Base-by-base conservation (phyloP, 2,113 vertebrate genomes). In the Paramormyrops kingsleyae region DNA sequence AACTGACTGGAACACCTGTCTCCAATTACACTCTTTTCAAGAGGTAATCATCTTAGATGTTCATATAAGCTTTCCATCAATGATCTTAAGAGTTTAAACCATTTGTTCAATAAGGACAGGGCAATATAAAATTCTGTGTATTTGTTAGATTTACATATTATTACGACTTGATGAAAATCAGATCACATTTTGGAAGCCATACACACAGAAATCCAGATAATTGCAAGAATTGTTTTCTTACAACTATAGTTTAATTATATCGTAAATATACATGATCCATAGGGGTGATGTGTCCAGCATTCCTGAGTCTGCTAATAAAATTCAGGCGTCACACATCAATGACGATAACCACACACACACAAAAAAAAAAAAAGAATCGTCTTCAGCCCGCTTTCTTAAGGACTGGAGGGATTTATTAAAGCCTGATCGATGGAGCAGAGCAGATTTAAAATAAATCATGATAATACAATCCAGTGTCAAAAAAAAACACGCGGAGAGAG, bases 391-490 rank as follows among this genome's bases (percentile, higher is more conserved):
- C 46, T 80, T 39, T 89, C 24, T 59, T 59, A 19, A 86, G 85
- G 84, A 88, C 83, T 89, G 83, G 66, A 88, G 42, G 85, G 90
- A 88, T 88, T 89, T 91, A 88, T 89, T 91, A 77, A 10, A 66
- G 44, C 85, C 88, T 44, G 39, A 89, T 52, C 53, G 88, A 46
- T 89, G 88, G 44, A 91, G 90, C 80, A 88, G 90, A 83, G 90
- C 88, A 89, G 80, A 70, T 89, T 91, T 52, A 87, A 91, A 89
- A 91, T 89, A 89, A 89, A 89, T 87, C 88, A 80, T 42, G 88
- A 89, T 46, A 89, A 91, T 91, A 90, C 83, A 90, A 47, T 90
- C 27, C 47, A n/a, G 70, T 42, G 87, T 10, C 15, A 49, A 56
- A 56, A 53, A 46, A 80, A 62, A 62, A 2, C 80, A 47, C 31